These are phyloP conservation scores for Ennomos erosarius DNA, from an alignment of 2,888 invertebrate genomes.

Conservation along the genomic window DNA sequence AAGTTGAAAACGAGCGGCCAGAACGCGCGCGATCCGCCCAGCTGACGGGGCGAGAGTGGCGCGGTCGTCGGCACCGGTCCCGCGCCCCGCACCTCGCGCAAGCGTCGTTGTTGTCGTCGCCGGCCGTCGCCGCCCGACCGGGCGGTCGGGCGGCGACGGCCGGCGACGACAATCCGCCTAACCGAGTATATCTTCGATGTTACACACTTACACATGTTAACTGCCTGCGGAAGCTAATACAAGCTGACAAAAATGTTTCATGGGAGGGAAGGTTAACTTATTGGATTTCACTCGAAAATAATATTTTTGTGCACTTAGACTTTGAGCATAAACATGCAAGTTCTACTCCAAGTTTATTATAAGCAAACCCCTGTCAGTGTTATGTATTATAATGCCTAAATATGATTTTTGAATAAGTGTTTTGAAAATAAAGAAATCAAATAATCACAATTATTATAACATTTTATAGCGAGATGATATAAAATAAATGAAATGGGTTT, in stretches of 20 bases:
- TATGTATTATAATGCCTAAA: no score
- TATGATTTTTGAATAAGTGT: no score
- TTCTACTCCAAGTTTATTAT: neutral
- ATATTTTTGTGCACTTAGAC: slow-evolving; percentile 4
- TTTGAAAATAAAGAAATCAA: no score
- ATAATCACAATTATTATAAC: neutral
- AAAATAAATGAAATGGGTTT: slow-evolving; percentile 12
- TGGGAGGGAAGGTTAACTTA: slow-evolving; percentile 36
- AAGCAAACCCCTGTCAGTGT: neutral
- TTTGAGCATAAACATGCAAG: neutral
- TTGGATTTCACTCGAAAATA: slow-evolving; percentile 23
- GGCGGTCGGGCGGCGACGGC: no score
- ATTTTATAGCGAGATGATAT: neutral
- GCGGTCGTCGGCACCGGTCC: slow-evolving; percentile 49
- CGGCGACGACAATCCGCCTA: slow-evolving; percentile 51
- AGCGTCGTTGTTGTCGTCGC: slow-evolving; percentile 66
- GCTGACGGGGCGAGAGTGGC: slow-evolving; percentile 74
- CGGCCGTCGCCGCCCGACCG: slow-evolving; percentile 14
- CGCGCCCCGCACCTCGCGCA: slow-evolving; percentile 47
- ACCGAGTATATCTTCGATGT: slow-evolving; percentile 62
- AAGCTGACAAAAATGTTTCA: slow-evolving; percentile 52
- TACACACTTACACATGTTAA: slow-evolving; percentile 75
- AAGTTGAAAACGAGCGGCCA: slow-evolving; percentile 41
- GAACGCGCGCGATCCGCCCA: slow-evolving; percentile 56
- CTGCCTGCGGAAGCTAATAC: slow-evolving; percentile 66